Conservation (phyloP, 2,113 vertebrate genomes). For the Glareola pratincola region DNA sequence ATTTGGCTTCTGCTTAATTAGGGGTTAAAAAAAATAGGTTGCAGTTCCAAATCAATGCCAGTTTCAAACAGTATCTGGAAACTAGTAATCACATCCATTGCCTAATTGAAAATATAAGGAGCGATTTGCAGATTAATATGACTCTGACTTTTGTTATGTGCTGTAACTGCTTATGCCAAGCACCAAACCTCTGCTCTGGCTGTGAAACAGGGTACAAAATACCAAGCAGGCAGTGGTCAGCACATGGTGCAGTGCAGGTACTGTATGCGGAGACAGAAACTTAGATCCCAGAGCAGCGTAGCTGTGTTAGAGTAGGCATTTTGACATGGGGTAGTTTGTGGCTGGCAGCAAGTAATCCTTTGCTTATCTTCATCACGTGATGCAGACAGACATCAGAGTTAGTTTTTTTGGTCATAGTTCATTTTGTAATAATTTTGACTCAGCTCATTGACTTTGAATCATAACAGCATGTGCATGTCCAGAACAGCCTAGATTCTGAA, state of each 20-base stretch:
- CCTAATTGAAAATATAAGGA: background rate
- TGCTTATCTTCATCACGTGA: background rate
- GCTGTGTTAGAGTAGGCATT: background rate
- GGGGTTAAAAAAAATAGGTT: background rate
- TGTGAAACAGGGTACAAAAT: background rate
- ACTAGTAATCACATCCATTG: background rate
- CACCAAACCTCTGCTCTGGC: background rate
- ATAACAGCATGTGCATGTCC: background rate
- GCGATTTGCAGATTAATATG: background rate
- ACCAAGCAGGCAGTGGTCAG: background rate
- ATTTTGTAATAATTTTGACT: background rate
- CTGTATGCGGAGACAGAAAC: rapidly evolving
- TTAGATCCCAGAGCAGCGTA: background rate
- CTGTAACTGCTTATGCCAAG: background rate
- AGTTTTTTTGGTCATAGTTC: background rate
- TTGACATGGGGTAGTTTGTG: background rate
- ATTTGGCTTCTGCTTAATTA: background rate
- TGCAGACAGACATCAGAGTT: background rate
- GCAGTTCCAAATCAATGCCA: background rate
- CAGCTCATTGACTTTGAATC: background rate
- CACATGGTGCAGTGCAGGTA: background rate
- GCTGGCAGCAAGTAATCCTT: background rate
- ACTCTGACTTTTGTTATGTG: background rate
- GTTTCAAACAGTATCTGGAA: background rate
- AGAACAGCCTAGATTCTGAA: background rate